Evolutionary conservation across 1,140 invertebrate species (phyloP), one percentile per base, ranked within the genome.

Genomic region (Nasonia giraulti): DNA sequence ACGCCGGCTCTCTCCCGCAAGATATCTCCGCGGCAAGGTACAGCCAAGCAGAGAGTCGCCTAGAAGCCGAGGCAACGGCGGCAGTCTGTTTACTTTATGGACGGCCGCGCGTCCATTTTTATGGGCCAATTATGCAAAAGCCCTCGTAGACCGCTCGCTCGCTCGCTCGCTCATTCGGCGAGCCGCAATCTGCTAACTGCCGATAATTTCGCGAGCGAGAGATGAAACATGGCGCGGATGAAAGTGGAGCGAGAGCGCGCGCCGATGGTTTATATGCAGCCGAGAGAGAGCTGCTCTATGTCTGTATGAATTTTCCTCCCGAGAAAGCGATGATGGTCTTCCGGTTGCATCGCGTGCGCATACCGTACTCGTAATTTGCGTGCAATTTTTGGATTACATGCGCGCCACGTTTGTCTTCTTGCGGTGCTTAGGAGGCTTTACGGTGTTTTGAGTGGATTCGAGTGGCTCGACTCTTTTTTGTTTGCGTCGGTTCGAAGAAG

Each of bases 61-160:
- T 62, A 20, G 55, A 62, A 62, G 55, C 55, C 1, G 55, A 62
- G 55, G 55, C 20, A 78, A 31, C 40, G 62, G 78, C 31, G 83
- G 84, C 83, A 87, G 69, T 88, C 85, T 88, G 88, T 89, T 89
- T 88, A 87, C 85, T 87, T 87, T 88, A 87, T 80, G 85, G 79
- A 62, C 17, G 74, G 81, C 76, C 50, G 82, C 78, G 84, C 75
- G 83, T 87, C 82, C 84, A 86, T 88, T 87, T 88, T 88, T 88
- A 88, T 87, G 83, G 80, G 78, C 17, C 80, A 86, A 88, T 88
- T 89, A 89, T 87, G 88, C 87, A 88, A 88, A 88, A 75, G 8
- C 77, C 82, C 8, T 27, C 68, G 68, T 27, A 33, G 68, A 27
- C 68, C 27, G 20, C 68, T 71, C 62, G 55, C 14, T 66, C 68